phyloP scores from a whole-genome alignment of 2,888 invertebrate genomes.

The Taphrorychus bicolor region DNA sequence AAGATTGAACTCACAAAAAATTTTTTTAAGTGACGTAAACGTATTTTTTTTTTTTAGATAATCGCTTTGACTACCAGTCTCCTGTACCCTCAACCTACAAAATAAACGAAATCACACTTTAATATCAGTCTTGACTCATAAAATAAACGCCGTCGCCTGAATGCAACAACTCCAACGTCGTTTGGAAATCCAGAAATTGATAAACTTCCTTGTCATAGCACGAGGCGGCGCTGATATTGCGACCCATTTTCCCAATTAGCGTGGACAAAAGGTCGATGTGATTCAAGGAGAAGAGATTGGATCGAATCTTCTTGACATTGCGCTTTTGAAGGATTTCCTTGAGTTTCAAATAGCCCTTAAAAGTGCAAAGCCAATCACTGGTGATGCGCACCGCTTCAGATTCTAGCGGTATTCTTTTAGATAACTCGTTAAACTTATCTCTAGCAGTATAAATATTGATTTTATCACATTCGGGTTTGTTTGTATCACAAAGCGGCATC shows the following conservation, averaged over 20 bases:
- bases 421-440: background rate
- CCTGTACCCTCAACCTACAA: too few relatives aligned
- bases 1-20: too few relatives aligned
- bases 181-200: constrained; percentile 10
- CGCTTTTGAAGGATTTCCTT: constrained; percentile 5
- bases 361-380: constrained; percentile 25
- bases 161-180: background rate
- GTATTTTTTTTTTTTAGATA: too few relatives aligned
- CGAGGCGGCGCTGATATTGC: background rate
- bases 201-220: background rate
- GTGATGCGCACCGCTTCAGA: constrained; percentile 11
- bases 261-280: constrained; percentile 13
- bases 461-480: constrained; percentile 10
- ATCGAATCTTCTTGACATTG: background rate
- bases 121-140: background rate
- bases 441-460: background rate
- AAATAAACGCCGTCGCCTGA: background rate
- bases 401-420: background rate
- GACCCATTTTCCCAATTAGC: background rate
- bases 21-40: too few relatives aligned
- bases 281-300: background rate
- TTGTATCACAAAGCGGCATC: background rate
- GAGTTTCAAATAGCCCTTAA: constrained; percentile 23
- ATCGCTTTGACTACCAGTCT: too few relatives aligned
- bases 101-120: too few relatives aligned